A percentile compares a stretch with the other conserved stretches of the same genome.
Evolutionary conservation across 2,888 invertebrate genomes (phyloP).

Genomic region (Anoncus sp.): DNA sequence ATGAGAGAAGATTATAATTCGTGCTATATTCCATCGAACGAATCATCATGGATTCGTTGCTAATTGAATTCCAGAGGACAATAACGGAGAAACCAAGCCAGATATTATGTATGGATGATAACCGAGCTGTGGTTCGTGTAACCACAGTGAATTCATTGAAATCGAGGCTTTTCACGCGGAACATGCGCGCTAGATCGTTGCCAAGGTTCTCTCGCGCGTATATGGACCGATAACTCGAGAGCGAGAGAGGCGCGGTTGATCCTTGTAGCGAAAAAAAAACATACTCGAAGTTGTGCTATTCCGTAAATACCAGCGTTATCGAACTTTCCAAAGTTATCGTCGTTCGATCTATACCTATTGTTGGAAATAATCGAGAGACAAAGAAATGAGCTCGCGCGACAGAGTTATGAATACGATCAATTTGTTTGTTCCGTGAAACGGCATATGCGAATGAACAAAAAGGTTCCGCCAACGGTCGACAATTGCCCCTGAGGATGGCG

Average conservation of each 20-base stretch:
- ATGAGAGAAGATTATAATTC: neutral
- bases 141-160: neutral
- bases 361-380: neutral
- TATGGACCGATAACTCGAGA: neutral
- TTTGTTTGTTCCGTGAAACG: neutral
- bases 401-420: neutral
- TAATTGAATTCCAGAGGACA: neutral
- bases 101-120: too few species aligned
- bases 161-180: neutral
- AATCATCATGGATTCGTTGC: neutral
- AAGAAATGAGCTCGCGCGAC: neutral
- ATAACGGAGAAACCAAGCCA: neutral
- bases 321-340: constrained; percentile 30
- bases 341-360: neutral
- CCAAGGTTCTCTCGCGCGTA: constrained; percentile 22
- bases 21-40: neutral
- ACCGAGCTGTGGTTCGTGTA: too few species aligned
- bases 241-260: constrained; percentile 25
- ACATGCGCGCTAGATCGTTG: neutral
- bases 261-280: constrained; percentile 12
- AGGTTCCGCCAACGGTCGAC: neutral
- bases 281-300: neutral
- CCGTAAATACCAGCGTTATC: neutral
- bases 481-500: neutral
- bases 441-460: neutral